These are phyloP conservation scores for Cylindroiulus punctatus DNA, from an alignment of 2,888 invertebrate genomes.

Conservation along the genomic window DNA sequence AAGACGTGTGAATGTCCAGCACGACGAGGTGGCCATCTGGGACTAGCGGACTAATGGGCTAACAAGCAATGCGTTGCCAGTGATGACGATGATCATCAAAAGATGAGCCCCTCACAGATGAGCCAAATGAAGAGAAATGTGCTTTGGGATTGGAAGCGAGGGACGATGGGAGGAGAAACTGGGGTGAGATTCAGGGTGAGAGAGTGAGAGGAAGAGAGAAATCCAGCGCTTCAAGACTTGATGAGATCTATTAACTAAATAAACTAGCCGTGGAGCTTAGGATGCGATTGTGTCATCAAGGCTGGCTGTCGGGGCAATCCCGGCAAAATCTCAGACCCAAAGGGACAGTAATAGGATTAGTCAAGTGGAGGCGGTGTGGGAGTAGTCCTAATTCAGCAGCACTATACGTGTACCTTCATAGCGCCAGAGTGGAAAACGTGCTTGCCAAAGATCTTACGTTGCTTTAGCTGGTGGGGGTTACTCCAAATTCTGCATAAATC, in stretches of 20 bases:
- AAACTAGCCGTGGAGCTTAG: slow-evolving; percentile 54
- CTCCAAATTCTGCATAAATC: slow-evolving; percentile 20
- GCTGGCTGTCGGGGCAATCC: slow-evolving; percentile 54
- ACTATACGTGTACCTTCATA: neutral
- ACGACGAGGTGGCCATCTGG: neutral
- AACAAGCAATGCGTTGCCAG: slow-evolving; percentile 46
- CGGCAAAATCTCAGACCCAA: slow-evolving; percentile 45
- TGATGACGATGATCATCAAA: slow-evolving; percentile 48
- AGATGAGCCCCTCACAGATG: slow-evolving; percentile 46
- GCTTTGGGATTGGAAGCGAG: slow-evolving; percentile 48
- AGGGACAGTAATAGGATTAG: slow-evolving; percentile 55
- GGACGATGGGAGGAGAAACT: neutral
- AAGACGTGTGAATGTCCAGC: slow-evolving; percentile 33
- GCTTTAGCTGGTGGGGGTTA: slow-evolving; percentile 29
- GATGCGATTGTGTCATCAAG: slow-evolving; percentile 53
- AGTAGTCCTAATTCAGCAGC: slow-evolving; percentile 46
- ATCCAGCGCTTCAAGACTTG: slow-evolving; percentile 48
- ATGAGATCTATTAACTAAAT: slow-evolving; percentile 55
- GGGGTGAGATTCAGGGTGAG: neutral
- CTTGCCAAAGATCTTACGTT: slow-evolving; percentile 45
- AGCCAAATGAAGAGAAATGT: slow-evolving; percentile 52
- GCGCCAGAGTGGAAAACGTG: neutral
- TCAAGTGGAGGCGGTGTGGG: slow-evolving; percentile 51
- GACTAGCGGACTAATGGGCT: slow-evolving; percentile 31
- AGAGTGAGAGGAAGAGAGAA: slow-evolving; percentile 43